A percentile compares a stretch with the other conserved stretches of the same genome.
Evolutionary conservation across 2,888 invertebrate species (phyloP).

Genomic region (Abrostola tripartita): DNA sequence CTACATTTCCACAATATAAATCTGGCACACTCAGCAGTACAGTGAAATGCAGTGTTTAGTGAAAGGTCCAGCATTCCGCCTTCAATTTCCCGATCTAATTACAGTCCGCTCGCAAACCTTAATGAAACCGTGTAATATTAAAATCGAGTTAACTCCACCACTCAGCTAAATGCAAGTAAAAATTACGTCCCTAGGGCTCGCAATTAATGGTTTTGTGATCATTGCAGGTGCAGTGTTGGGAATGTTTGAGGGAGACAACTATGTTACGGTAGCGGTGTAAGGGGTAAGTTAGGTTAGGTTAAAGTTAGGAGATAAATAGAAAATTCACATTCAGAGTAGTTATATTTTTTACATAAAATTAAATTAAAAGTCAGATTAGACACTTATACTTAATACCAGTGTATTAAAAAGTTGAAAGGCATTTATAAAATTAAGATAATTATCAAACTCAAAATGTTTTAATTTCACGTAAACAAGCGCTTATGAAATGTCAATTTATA

Average conservation of each 20-base stretch:
- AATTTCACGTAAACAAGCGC: not conserved
- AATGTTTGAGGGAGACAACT: no score
- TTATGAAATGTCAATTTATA: no score
- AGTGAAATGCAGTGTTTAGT: conserved; percentile 13
- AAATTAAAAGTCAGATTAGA: no score
- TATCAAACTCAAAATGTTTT: not conserved
- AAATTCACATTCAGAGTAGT: no score
- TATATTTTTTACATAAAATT: no score
- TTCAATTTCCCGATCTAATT: conserved; percentile 50
- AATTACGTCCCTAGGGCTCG: conserved; percentile 45
- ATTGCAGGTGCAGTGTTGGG: not conserved
- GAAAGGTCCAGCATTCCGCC: conserved; percentile 12
- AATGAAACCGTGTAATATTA: conserved; percentile 63
- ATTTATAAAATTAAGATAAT: not conserved
- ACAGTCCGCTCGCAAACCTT: conserved; percentile 37
- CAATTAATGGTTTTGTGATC: conserved; percentile 3
- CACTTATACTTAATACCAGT: no score
- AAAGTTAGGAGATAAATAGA: no score
- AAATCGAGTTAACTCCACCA: conserved; percentile 62
- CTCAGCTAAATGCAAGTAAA: conserved; percentile 58
- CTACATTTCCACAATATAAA: no score
- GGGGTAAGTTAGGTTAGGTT: no score
- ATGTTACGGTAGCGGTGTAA: no score
- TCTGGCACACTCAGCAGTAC: conserved; percentile 3
- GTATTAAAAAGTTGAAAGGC: not conserved